These are phyloP conservation scores for Megaleporinus macrocephalus DNA, from an alignment of 2,113 vertebrate genomes.

Conservation along the genomic window DNA sequence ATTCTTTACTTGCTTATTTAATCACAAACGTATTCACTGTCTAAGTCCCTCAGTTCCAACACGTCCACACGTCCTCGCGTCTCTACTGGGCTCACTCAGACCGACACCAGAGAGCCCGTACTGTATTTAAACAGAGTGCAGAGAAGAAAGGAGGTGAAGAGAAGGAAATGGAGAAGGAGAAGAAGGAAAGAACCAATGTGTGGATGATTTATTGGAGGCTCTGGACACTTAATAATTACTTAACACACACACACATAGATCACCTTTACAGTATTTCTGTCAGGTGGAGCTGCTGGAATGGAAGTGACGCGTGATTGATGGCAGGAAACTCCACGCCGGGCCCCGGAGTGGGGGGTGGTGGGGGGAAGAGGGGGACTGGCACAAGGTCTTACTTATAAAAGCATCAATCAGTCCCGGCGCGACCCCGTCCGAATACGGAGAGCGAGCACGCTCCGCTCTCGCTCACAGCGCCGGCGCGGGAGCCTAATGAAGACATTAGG, in stretches of 20 bases:
- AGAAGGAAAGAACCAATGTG: conserved; percentile 39
- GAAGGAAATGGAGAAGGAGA: conserved; percentile 22
- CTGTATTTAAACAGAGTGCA: conserved; percentile 26
- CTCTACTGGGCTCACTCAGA: background rate
- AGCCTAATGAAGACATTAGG: conserved; percentile 66
- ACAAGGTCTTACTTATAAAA: conserved; percentile 83
- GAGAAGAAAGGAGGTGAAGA: conserved; percentile 35
- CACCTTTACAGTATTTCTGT: conserved; percentile 83
- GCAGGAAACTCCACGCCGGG: conserved; percentile 71
- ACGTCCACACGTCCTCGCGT: too few relatives aligned
- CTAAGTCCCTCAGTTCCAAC: too few relatives aligned
- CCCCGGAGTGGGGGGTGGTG: too few relatives aligned
- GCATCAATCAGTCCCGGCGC: conserved; percentile 74
- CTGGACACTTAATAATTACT: conserved; percentile 82
- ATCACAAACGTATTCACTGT: too few relatives aligned
- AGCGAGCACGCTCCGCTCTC: conserved; percentile 1
- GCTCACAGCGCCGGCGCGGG: background rate
- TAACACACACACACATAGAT: conserved; percentile 78
- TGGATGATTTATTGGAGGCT: conserved; percentile 76
- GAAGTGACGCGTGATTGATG: conserved; percentile 83
- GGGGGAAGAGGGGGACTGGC: conserved; percentile 64
- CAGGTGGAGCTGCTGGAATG: conserved; percentile 71
- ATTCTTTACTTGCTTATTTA: too few relatives aligned
- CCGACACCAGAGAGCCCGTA: background rate
- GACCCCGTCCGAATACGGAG: conserved; percentile 13